Conservation (phyloP, 2,888 invertebrate genomes). For the Habrosyne pyritoides region DNA sequence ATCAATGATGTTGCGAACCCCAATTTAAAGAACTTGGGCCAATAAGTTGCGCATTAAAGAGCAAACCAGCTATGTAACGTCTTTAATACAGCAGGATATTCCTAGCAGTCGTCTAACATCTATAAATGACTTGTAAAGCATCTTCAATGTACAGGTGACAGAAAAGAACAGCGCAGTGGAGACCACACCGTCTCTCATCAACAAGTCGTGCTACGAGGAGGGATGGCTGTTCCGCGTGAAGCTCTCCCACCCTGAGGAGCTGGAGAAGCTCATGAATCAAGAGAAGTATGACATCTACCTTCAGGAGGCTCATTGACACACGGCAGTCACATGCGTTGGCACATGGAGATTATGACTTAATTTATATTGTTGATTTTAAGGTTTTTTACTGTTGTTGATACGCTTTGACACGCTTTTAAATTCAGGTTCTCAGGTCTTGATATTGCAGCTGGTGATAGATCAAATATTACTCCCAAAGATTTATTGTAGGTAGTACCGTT, state of each 20-base stretch:
- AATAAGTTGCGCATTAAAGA: no score
- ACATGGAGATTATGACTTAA: conserved; percentile 20
- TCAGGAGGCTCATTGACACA: conserved; percentile 53
- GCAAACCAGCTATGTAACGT: no score
- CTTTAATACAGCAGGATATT: no score
- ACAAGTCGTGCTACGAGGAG: conserved; percentile 91
- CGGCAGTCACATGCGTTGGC: not conserved
- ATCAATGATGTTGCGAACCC: no score
- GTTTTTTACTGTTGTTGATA: not conserved
- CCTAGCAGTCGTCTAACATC: no score
- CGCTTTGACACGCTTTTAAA: not conserved
- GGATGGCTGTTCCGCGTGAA: conserved; percentile 94
- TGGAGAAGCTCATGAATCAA: conserved; percentile 89
- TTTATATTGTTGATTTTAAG: conserved; percentile 27
- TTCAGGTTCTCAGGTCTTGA: not conserved
- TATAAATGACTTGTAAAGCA: no score
- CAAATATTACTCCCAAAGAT: not conserved
- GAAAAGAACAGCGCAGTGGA: conserved; percentile 89
- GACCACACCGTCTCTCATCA: conserved; percentile 90
- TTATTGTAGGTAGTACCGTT: no score
- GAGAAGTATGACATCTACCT: conserved; percentile 87
- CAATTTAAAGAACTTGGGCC: no score
- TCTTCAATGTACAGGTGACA: conserved; percentile 77
- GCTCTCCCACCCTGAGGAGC: conserved; percentile 85
- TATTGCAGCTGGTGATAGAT: not conserved